Evolutionary conservation across 2,797 vertebrate species (phyloP).

Genomic region (Sibirionetta formosa): DNA sequence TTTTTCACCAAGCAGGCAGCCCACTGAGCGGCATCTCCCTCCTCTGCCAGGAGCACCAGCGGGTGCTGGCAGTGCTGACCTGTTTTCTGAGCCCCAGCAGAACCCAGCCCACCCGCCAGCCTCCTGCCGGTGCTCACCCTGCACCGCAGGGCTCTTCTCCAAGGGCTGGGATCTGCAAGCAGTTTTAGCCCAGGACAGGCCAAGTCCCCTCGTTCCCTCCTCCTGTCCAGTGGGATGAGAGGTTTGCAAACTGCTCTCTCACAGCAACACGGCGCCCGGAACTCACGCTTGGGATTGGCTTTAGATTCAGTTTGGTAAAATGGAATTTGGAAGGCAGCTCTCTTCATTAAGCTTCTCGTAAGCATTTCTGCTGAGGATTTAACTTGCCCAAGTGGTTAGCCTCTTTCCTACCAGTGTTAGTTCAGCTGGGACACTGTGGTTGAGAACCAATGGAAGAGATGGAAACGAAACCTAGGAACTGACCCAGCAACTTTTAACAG

Average conservation of each 20-base stretch:
- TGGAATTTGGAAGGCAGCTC: not conserved
- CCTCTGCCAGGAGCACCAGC: not conserved
- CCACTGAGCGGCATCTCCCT: not conserved
- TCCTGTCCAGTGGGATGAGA: fast-evolving
- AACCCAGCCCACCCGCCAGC: not conserved
- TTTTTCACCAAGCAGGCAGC: fast-evolving
- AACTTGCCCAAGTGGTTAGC: no score
- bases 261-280: not conserved
- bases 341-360: not conserved
- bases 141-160: not conserved
- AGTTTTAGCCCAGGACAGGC: not conserved
- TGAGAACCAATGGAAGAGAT: not conserved
- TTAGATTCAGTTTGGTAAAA: not conserved
- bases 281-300: not conserved
- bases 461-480: not conserved
- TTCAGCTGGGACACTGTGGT: not conserved
- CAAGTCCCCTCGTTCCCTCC: not conserved
- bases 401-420: not conserved
- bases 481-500: not conserved
- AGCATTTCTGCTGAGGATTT: not conserved
- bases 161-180: not conserved
- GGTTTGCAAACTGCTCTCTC: not conserved
- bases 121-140: not conserved
- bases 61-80: not conserved
- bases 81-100: not conserved